Percentiles rank a stretch among this genome's conserved stretches.
Evolutionary conservation across 2,888 invertebrate genomes (phyloP).

Genomic region (Acronicta aceris): DNA sequence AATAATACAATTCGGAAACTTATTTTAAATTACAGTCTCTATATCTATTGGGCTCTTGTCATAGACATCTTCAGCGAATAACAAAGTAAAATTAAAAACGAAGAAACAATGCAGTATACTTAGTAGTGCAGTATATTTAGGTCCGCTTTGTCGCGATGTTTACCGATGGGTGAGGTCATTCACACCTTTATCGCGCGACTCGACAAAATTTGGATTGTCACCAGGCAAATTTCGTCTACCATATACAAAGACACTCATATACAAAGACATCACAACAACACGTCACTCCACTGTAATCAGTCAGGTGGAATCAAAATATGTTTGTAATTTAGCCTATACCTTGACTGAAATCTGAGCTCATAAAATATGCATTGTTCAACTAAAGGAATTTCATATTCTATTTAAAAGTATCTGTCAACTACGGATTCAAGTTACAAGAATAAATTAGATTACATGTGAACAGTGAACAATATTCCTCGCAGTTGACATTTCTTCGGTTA

Average conservation of each 20-base stretch:
- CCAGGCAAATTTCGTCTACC: slow-evolving; percentile 40
- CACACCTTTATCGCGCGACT: slow-evolving; percentile 77
- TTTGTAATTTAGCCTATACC: slow-evolving; percentile 1
- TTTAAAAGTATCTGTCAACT: not conserved
- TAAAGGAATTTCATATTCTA: not conserved
- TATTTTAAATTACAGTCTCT: too few relatives aligned
- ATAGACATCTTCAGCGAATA: slow-evolving; percentile 34
- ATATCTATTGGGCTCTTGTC: too few relatives aligned
- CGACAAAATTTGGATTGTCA: slow-evolving; percentile 63
- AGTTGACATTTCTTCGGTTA: slow-evolving; percentile 28
- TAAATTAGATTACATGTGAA: slow-evolving; percentile 21
- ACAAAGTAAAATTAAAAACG: slow-evolving; percentile 43
- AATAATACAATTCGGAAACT: too few relatives aligned
- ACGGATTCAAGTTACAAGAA: slow-evolving; percentile 9
- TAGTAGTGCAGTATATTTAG: slow-evolving; percentile 52
- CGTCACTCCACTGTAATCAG: slow-evolving; percentile 53
- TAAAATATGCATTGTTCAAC: slow-evolving; percentile 3
- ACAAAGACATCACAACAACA: slow-evolving; percentile 51
- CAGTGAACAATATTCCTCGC: slow-evolving; percentile 18
- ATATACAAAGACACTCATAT: slow-evolving; percentile 46
- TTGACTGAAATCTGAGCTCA: slow-evolving; percentile 5
- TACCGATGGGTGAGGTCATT: slow-evolving; percentile 74
- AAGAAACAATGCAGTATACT: slow-evolving; percentile 51
- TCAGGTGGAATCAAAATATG: slow-evolving; percentile 27
- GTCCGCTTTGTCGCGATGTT: slow-evolving; percentile 67